Evolutionary conservation across 2,113 vertebrate genomes (phyloP).

Genomic region (Holacanthus passer): DNA sequence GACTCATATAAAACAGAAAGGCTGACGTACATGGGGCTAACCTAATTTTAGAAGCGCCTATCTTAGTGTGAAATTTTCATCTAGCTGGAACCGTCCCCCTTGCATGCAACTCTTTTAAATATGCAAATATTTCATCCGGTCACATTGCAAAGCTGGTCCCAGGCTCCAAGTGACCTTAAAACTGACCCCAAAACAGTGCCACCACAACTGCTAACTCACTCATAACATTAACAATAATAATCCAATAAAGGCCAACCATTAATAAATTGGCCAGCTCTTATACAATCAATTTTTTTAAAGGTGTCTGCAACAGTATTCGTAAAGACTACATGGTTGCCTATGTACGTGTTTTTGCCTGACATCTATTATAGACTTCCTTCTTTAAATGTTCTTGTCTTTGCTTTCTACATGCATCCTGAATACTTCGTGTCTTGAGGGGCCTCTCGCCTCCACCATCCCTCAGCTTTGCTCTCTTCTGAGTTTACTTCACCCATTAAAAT

Average conservation of each 20-base stretch:
- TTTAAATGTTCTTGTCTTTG: neutral
- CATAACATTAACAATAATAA: neutral
- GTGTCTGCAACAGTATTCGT: neutral
- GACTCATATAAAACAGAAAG: neutral
- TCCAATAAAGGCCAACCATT: neutral
- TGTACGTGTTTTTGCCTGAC: too few species aligned
- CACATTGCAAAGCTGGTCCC: neutral
- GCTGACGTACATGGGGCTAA: too few species aligned
- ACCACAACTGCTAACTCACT: neutral
- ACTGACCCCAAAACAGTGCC: neutral
- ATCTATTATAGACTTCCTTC: neutral
- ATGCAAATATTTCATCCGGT: neutral
- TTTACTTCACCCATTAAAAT: conserved; percentile 23
- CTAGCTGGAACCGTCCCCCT: neutral
- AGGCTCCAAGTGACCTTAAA: conserved; percentile 8
- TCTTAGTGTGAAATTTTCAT: neutral
- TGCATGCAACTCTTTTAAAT: neutral
- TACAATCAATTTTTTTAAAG: neutral
- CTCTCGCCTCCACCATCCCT: neutral
- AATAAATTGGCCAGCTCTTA: too few species aligned
- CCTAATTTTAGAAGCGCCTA: neutral
- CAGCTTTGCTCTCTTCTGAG: neutral
- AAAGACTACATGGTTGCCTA: neutral
- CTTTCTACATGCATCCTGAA: neutral
- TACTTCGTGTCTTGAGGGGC: neutral